Percentiles rank a stretch among this genome's conserved stretches.
These are phyloP conservation scores for Pipra filicauda DNA, from an alignment of 2,113 vertebrate genomes.

Conservation along the genomic window DNA sequence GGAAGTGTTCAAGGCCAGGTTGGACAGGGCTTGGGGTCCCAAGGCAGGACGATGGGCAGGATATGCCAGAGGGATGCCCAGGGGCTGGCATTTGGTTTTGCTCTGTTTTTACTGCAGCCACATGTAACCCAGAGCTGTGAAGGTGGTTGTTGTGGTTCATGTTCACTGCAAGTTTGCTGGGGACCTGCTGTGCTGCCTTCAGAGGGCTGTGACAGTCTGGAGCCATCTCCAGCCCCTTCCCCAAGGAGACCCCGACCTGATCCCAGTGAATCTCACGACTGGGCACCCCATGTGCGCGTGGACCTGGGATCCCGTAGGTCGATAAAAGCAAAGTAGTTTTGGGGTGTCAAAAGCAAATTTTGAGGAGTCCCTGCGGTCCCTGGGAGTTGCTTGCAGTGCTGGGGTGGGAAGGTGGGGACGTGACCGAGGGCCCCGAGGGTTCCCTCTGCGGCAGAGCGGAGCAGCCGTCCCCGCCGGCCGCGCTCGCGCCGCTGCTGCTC, in stretches of 20 bases:
- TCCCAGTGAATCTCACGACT: fast-evolving
- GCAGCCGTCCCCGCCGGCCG: neutral
- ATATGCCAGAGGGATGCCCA: neutral
- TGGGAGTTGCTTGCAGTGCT: neutral
- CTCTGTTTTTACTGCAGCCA: neutral
- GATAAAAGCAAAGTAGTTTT: neutral
- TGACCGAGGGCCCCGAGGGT: neutral
- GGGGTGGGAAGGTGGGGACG: neutral
- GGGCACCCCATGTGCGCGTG: fast-evolving
- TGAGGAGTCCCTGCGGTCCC: neutral
- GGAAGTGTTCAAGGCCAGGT: no score
- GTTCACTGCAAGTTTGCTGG: fast-evolving
- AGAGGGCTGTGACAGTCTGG: neutral
- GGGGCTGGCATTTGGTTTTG: neutral
- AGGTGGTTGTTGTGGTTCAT: neutral
- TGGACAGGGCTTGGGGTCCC: neutral
- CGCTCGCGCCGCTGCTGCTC: neutral
- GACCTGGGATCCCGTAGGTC: neutral
- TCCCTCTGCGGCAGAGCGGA: neutral
- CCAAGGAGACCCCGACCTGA: neutral
- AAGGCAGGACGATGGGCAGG: neutral
- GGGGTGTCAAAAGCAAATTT: neutral
- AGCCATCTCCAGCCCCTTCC: neutral
- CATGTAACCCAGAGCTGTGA: fast-evolving
- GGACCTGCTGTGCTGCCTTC: neutral